Conservation (phyloP, 2,888 invertebrate genomes). For the Luperina testacea region DNA sequence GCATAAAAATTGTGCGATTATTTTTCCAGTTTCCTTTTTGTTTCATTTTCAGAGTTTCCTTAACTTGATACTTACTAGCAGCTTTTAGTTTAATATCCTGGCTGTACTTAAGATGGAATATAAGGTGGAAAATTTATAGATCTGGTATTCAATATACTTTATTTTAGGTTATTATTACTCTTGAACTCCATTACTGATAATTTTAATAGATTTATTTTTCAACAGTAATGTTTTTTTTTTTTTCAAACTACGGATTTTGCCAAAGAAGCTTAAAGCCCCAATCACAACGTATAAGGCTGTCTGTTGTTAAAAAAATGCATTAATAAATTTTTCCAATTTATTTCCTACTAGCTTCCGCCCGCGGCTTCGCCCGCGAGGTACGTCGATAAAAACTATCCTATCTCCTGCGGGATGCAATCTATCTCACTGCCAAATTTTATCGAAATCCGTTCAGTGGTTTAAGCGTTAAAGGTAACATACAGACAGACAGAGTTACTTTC, state of each 20-base stretch:
- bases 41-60: background rate
- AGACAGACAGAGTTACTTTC: too few species aligned
- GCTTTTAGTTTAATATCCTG: background rate
- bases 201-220: background rate
- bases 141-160: background rate
- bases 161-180: background rate
- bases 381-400: too few species aligned
- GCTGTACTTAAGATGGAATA: background rate
- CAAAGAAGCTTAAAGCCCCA: background rate
- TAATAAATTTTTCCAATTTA: too few species aligned
- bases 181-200: background rate
- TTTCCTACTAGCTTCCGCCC: background rate
- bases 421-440: too few species aligned
- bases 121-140: background rate
- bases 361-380: too few species aligned
- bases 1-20: constrained; percentile 16
- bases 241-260: background rate
- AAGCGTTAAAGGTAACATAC: too few species aligned
- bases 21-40: background rate
- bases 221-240: background rate
- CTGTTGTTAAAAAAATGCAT: background rate
- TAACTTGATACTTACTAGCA: background rate
- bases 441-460: too few species aligned
- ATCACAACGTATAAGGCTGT: background rate
- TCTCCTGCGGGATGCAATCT: too few species aligned